Base-by-base conservation (phyloP, 2,888 invertebrate genomes). In the Ichneumoninae sp. region DNA sequence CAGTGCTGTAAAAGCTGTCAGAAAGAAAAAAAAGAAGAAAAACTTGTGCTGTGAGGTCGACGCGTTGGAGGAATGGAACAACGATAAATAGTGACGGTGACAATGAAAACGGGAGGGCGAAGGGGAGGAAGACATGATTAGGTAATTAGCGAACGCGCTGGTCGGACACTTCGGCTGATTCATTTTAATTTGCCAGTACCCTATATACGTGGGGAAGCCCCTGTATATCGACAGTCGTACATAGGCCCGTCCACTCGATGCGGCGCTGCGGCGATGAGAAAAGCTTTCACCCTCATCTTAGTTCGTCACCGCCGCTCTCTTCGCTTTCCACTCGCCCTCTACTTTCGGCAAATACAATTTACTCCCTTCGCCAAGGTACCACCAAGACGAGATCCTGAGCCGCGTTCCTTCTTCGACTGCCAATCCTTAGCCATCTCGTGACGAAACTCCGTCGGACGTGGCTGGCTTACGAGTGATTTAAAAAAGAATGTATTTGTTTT, bases 161-260 rank as follows among this genome's bases (percentile, higher is more conserved):
- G 73, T 80, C 73, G 81, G 88, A 89, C 87, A 87, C 88, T 88
- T 85, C 76, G 82, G 85, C 87, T 90, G 91, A 91, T 92, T 90
- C 88, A 88, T 91, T 90, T 90, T 89, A 89, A 91, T 90, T 89
- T 87, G 88, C 83, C 13, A 8, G 33, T 79, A 68, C 57, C 83
- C 85, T 84, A 71, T 83, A 83, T 80, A 85, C 85, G 85, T 69
- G 71, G 74, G 74, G 65, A 40, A 54, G 57, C 57, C 76, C 69
- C 70, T 78, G 69, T 71, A 30, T 54, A 85, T 85, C 78, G 87
- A 87, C 85, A 86, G 81, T 82, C 86, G 73, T 87, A 87, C 83
- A 87, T 85, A 70, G 57, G n/a, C 79, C 50, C 36, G 30, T 16
- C 36, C 13, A 33, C 44, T 63, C 65, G 36, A 40, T 36, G 50